A percentile compares a stretch with the other conserved stretches of the same genome.
phyloP scores from a whole-genome alignment of 2,113 vertebrate genomes.

The Apodemus speciosus region DNA sequence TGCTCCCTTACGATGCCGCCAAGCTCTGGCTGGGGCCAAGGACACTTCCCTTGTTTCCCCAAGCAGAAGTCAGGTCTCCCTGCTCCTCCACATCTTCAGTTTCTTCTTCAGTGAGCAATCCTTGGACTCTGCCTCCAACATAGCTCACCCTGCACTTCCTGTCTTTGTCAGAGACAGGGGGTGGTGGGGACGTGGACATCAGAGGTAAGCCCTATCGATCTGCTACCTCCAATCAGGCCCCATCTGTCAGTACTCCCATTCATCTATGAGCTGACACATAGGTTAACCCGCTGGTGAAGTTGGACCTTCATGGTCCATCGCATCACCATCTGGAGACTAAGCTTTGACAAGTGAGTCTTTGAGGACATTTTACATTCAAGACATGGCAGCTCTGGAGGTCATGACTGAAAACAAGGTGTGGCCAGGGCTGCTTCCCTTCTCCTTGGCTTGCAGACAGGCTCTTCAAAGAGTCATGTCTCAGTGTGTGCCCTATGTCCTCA shows the following conservation, averaged over 20 bases:
- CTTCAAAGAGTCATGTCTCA: background rate
- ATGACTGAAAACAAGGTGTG: background rate
- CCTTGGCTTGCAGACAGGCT: rapidly evolving
- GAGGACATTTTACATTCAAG: background rate
- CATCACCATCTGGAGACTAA: background rate
- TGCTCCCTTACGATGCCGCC: rapidly evolving
- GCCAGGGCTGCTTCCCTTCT: background rate
- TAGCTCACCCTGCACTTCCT: no score
- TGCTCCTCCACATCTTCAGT: background rate
- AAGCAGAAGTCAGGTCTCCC: background rate
- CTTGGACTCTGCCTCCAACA: background rate
- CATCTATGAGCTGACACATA: no score
- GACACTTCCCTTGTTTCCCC: background rate
- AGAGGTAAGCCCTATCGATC: background rate
- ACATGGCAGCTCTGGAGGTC: background rate
- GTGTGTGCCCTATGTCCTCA: background rate
- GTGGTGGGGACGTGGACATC: background rate
- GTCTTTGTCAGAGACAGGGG: no score
- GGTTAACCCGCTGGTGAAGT: background rate
- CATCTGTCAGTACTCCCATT: background rate
- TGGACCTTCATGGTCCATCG: background rate
- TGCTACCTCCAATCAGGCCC: background rate
- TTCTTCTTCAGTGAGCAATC: background rate
- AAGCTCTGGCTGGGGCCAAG: background rate
- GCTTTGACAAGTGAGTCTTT: background rate